These are phyloP conservation scores for Gallinago paraguaiae DNA, from an alignment of 2,113 vertebrate genomes.

Conservation along the genomic window DNA sequence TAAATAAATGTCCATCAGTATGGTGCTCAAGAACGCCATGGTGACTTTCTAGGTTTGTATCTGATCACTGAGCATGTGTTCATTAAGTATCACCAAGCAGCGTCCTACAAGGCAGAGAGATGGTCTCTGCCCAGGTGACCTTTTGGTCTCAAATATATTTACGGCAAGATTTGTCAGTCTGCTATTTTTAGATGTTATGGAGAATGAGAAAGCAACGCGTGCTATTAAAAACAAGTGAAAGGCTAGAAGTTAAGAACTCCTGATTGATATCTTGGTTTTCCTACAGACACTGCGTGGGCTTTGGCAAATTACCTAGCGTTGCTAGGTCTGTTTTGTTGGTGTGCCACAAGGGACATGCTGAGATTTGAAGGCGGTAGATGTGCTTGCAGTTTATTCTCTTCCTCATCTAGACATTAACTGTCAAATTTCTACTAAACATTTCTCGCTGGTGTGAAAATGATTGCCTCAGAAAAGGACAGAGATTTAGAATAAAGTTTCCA, in stretches of 20 bases:
- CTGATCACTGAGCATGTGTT: neutral
- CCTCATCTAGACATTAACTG: neutral
- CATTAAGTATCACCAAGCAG: neutral
- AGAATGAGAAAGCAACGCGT: neutral
- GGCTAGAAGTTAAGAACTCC: neutral
- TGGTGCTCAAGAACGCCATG: neutral
- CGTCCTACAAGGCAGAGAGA: neutral
- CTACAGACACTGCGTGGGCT: neutral
- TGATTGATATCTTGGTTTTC: neutral
- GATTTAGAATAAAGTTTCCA: neutral
- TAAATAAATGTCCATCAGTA: neutral
- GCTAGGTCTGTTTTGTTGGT: neutral
- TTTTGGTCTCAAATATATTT: neutral
- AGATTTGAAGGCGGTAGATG: neutral
- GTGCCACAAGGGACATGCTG: neutral
- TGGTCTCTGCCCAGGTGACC: neutral
- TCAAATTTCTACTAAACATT: neutral
- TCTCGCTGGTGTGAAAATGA: neutral
- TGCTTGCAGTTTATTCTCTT: neutral
- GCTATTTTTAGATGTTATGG: neutral
- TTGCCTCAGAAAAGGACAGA: neutral
- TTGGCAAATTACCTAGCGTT: slow-evolving; percentile 13
- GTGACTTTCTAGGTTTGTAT: neutral
- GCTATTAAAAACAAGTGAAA: neutral
- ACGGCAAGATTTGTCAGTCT: neutral